phyloP scores from a whole-genome alignment of 2,888 invertebrate species.

The Diadromus collaris region DNA sequence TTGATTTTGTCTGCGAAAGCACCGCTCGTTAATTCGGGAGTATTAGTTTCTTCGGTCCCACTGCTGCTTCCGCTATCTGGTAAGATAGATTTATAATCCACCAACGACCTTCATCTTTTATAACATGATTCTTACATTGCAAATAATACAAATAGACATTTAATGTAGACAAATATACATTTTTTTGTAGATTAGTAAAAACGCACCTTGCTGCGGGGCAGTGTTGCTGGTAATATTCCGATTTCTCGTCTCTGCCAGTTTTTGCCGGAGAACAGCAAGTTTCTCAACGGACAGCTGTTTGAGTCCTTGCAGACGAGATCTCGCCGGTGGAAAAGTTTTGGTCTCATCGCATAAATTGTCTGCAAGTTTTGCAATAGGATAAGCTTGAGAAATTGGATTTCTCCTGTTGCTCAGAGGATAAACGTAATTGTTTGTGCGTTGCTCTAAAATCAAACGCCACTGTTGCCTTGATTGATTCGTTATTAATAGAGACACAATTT shows the following conservation, averaged over 20 bases:
- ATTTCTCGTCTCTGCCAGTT: slow-evolving; percentile 82
- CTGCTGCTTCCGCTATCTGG: slow-evolving; percentile 68
- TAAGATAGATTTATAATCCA: neutral
- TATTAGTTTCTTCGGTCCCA: slow-evolving; percentile 70
- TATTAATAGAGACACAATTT: slow-evolving; percentile 85
- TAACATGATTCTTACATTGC: neutral
- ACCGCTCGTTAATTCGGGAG: slow-evolving; percentile 64
- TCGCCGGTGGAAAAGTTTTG: slow-evolving; percentile 74
- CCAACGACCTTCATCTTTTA: neutral
- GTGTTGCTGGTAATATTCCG: slow-evolving; percentile 68
- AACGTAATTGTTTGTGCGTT: slow-evolving; percentile 87
- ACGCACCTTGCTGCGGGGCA: slow-evolving; percentile 65
- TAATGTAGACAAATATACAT: neutral
- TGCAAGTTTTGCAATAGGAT: slow-evolving; percentile 60
- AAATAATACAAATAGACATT: neutral
- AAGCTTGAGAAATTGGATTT: slow-evolving; percentile 54
- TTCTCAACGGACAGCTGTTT: slow-evolving; percentile 87
- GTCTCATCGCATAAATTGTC: slow-evolving; percentile 74
- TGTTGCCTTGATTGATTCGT: slow-evolving; percentile 88
- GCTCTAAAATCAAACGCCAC: slow-evolving; percentile 91
- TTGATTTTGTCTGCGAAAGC: slow-evolving; percentile 64
- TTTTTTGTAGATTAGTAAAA: slow-evolving; percentile 10
- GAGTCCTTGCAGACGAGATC: slow-evolving; percentile 84
- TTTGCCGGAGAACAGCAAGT: slow-evolving; percentile 84
- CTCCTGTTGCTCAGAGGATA: slow-evolving; percentile 81